Evolutionary conservation across 2,888 invertebrate species (phyloP).

Genomic region (Altica lythri): DNA sequence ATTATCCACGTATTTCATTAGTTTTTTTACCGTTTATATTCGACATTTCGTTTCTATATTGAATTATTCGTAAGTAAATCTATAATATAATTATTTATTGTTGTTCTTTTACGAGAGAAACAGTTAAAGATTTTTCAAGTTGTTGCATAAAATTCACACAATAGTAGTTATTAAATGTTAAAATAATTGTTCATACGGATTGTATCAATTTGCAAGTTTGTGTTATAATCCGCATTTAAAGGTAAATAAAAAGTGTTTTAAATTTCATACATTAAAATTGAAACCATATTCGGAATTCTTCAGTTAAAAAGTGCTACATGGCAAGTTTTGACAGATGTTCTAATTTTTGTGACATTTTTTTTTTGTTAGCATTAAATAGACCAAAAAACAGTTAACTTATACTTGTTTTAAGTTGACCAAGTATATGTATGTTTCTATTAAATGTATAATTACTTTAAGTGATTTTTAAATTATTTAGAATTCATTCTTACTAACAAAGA

Average conservation of each 20-base stretch:
- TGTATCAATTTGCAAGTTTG: too few relatives aligned
- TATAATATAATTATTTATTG: constrained; percentile 29
- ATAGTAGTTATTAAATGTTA: constrained; percentile 43
- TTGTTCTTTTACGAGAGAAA: constrained; percentile 26
- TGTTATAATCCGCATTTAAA: too few relatives aligned
- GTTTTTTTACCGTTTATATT: constrained; percentile 35
- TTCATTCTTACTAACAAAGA: constrained; percentile 33
- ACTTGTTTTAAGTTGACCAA: constrained; percentile 22
- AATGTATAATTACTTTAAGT: constrained; percentile 9
- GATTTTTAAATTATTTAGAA: constrained; percentile 1
- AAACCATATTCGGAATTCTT: constrained; percentile 14
- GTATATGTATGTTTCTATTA: constrained; percentile 21
- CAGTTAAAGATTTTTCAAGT: constrained; percentile 41
- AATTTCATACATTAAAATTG: too few relatives aligned
- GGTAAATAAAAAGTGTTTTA: too few relatives aligned
- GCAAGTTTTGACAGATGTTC: constrained; percentile 56
- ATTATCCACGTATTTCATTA: constrained; percentile 44
- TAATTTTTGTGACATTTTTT: constrained; percentile 51
- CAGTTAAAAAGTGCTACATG: constrained; percentile 37
- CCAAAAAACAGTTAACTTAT: constrained; percentile 39
- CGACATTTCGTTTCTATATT: constrained; percentile 35
- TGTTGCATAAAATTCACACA: constrained; percentile 53
- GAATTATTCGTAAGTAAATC: constrained; percentile 48
- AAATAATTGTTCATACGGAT: constrained; percentile 41
- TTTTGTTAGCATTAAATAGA: constrained; percentile 28